Base-by-base conservation (phyloP, 2,888 invertebrate species). In the Ormia ochracea region DNA sequence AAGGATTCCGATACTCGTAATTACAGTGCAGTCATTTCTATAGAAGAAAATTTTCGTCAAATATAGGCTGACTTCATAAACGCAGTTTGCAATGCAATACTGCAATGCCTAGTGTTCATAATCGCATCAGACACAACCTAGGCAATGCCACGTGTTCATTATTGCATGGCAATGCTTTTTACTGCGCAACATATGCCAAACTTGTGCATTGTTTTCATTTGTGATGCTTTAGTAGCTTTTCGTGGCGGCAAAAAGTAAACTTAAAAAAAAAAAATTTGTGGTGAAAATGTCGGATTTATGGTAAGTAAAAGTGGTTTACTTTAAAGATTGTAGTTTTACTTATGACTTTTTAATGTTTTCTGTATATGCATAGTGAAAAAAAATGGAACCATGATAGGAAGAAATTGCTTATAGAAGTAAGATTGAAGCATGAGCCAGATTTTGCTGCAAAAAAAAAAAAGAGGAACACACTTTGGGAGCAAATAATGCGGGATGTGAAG, bases 371-470 rank as follows among this genome's bases (percentile, higher is more conserved):
- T 45, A 45, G 43, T 28, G 43, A 54, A 74, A 65, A 56, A 56
- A 63, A 74, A 28, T 56, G 66, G 45, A 65, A 74, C 6, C 65
- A 41, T 28, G 66, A 66, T 28, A 41, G 28, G 12, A 54, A 52
- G 23, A 74, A 75, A 21, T 52, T 75, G n/a, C 66, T 75, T 10
- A 68, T 75, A 50, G 75, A 75, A 43, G 48, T 63, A n/a, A 45
- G 48, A 33, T 48, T 63, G 52, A 38, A 33, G 38, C 52, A 73
- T 73, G 72, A 63, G 48, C 41, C 14, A 41, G 66, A 66, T n/a
- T 66, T 66, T 31, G 41, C 33, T 45, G 65, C 26, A 68, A 75
- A 21, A 41, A 74, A 41, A 66, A 19, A 28, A 72, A 72, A 65
- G n/a, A 56, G 65, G 43, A 65, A 48, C 28, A 45, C 43, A 56